Percentiles rank a stretch among this genome's conserved stretches.
Evolutionary conservation across 2,797 vertebrate genomes (phyloP).

Genomic region (Urosaurus nigricauda): DNA sequence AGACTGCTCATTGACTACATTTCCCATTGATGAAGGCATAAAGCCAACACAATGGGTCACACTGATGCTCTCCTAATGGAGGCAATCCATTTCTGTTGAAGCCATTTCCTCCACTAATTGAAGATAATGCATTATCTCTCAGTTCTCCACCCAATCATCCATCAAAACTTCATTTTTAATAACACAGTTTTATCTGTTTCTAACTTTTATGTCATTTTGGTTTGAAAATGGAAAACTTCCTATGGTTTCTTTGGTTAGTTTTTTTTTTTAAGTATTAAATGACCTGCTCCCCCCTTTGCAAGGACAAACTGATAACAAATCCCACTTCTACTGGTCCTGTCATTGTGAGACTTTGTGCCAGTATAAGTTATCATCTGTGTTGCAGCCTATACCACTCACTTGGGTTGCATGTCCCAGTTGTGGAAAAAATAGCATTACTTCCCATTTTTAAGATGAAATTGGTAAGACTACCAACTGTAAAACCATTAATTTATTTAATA

Average conservation of each 20-base stretch:
- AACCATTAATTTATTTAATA: neutral
- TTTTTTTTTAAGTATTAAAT: neutral
- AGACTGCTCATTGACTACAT: neutral
- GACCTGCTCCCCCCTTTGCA: neutral
- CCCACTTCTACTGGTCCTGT: neutral
- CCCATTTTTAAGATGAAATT: too few relatives aligned
- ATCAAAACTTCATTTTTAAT: constrained; percentile 21
- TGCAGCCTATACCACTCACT: too few relatives aligned
- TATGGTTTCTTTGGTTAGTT: neutral
- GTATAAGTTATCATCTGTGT: too few relatives aligned
- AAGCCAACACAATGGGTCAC: neutral
- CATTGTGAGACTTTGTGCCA: too few relatives aligned
- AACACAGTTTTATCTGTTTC: neutral
- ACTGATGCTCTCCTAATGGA: neutral
- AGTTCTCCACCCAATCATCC: neutral
- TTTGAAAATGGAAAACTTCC: neutral
- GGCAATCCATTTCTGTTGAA: constrained; percentile 7
- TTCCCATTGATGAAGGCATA: neutral
- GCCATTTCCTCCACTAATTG: neutral
- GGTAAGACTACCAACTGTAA: too few relatives aligned
- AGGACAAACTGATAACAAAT: neutral
- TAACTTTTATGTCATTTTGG: neutral
- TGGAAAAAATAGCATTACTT: too few relatives aligned
- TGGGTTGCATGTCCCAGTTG: too few relatives aligned
- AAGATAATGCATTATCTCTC: constrained; percentile 13